Evolutionary conservation across 2,888 invertebrate species (phyloP), one percentile per base, ranked within the genome.

Genomic region (Dryobotodes eremita): DNA sequence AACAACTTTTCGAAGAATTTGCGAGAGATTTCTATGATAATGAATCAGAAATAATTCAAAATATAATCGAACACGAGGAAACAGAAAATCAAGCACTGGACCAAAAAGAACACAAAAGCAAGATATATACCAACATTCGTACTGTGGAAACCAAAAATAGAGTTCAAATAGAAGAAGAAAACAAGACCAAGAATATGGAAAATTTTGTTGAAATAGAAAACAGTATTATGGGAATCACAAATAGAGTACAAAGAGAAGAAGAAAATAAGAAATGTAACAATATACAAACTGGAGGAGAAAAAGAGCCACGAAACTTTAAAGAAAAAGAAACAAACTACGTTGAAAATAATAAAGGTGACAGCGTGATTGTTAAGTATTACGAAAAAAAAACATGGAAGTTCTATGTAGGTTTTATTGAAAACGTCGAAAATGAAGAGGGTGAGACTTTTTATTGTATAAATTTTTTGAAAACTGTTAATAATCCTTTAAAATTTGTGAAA

Each of bases 371-470:
- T 65, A 65, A 42, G n/a, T 65, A 65, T 42, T 65, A 42, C 64
- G 64, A 64, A 65, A 65, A 42, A 65, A 42, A 65, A 36, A 20
- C 42, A 15, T 65, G 64, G 23, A 65, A 65, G n/a, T 65, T 65
- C 64, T 65, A 65, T 65, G 42, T 65, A 42, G 64, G 64, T 65
- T 65, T 65, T 65, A 42, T 65, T 65, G 42, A 65, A 65, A 65
- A 65, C 42, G n/a, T 65, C n/a, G 6, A 0, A 65, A 65, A 65
- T 65, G 23, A 65, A 42, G 64, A 65, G 23, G 23, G 0, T n/a
- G 64, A 42, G 42, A 42, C 13, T 42, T 65, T 65, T 23, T n/a
- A 42, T 1, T 42, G 62, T 62, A 62, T 62, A 31, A n/a, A 2
- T 62, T 31, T 64, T 36, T 64, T 20, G 4, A n/a, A 57, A 57